Evolutionary conservation across 2,888 invertebrate species (phyloP).

Genomic region (Vanessa cardui): DNA sequence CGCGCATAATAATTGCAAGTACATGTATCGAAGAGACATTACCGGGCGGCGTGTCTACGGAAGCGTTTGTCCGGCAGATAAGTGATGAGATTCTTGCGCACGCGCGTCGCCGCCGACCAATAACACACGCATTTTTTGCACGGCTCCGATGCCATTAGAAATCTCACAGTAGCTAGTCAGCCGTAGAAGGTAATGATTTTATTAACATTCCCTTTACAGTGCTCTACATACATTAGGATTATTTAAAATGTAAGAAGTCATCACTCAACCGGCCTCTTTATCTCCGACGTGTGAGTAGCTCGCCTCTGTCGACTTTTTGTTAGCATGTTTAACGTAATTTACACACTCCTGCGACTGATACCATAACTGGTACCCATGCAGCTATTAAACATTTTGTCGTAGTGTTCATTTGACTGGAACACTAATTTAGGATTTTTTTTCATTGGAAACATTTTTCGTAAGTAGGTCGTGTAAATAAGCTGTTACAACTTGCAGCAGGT

Average conservation of each 20-base stretch:
- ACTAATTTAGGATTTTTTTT: no score
- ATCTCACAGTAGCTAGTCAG: neutral
- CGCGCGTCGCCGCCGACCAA: constrained; percentile 7
- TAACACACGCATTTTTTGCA: constrained; percentile 15
- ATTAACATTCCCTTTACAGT: constrained; percentile 18
- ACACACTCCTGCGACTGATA: neutral
- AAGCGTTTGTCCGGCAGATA: constrained; percentile 7
- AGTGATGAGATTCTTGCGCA: constrained; percentile 15
- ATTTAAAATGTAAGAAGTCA: constrained; percentile 13
- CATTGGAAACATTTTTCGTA: no score
- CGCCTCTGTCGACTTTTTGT: neutral
- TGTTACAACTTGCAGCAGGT: no score
- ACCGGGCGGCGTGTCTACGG: neutral
- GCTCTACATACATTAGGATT: constrained; percentile 8
- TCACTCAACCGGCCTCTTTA: constrained; percentile 18
- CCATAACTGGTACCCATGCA: neutral
- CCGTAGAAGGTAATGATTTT: constrained; percentile 15
- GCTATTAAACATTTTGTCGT: neutral
- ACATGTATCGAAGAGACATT: neutral
- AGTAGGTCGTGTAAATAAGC: no score
- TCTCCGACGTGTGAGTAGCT: neutral
- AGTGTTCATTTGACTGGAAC: neutral
- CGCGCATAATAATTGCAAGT: neutral
- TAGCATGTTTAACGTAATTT: neutral
- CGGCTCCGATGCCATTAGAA: constrained; percentile 14